Evolutionary conservation across 2,888 invertebrate genomes (phyloP).

Genomic region (Aricia artaxerxes): DNA sequence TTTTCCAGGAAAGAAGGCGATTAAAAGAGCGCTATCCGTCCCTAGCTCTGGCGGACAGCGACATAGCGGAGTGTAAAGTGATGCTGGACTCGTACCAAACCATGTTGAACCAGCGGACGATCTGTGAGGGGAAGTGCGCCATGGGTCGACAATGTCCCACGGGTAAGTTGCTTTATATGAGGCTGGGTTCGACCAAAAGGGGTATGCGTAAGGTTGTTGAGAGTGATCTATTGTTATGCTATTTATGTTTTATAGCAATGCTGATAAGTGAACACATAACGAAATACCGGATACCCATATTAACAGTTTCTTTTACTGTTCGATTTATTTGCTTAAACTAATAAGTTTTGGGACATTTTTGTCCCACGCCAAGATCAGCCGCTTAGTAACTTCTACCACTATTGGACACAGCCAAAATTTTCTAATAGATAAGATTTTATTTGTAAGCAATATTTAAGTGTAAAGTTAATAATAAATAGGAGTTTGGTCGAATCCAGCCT

Average conservation of each 20-base stretch:
- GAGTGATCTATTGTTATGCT: neutral
- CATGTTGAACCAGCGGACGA: slow-evolving; percentile 87
- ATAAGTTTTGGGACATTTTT: neutral
- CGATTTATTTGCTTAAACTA: neutral
- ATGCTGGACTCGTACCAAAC: slow-evolving; percentile 93
- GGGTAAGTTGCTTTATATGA: slow-evolving; percentile 68
- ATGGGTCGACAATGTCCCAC: slow-evolving; percentile 93
- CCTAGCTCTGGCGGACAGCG: slow-evolving; percentile 85
- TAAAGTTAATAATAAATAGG: neutral
- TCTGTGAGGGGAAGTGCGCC: slow-evolving; percentile 93
- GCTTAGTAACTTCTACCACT: neutral
- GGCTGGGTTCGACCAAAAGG: slow-evolving; percentile 4
- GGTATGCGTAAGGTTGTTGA: neutral
- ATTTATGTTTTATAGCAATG: neutral
- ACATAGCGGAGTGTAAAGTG: slow-evolving; percentile 87
- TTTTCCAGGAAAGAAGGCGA: slow-evolving; percentile 87
- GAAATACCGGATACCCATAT: too few relatives aligned
- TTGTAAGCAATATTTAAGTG: neutral
- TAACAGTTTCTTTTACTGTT: neutral
- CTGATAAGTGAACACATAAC: neutral
- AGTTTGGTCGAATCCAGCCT: slow-evolving; percentile 6
- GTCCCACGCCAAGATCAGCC: neutral
- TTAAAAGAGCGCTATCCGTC: slow-evolving; percentile 92
- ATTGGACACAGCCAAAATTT: too few relatives aligned
- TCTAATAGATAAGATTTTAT: too few relatives aligned